phyloP scores from a whole-genome alignment of 2,888 invertebrate genomes.

The Vesta saturnalis region DNA sequence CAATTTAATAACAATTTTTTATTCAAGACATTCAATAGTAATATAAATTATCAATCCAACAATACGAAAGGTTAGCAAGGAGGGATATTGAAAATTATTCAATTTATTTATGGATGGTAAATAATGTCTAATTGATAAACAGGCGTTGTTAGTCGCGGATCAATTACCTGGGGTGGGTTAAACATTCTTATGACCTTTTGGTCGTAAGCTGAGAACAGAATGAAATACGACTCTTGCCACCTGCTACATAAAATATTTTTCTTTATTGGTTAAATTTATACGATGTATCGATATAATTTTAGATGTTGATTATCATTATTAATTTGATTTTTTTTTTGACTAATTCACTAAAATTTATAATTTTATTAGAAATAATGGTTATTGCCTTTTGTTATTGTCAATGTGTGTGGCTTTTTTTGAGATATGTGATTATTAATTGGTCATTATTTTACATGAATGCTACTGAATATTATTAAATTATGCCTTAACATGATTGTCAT shows the following conservation, averaged over 20 bases:
- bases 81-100: too few species aligned
- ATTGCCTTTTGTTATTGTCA: background rate
- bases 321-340: background rate
- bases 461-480: background rate
- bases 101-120: constrained; percentile 12
- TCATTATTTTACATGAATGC: background rate
- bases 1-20: too few species aligned
- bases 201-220: constrained; percentile 35
- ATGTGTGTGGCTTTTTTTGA: background rate
- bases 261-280: constrained; percentile 41
- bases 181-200: constrained; percentile 25
- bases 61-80: too few species aligned
- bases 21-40: too few species aligned
- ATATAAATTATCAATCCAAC: too few species aligned
- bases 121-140: constrained; percentile 24
- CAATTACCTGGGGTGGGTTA: constrained; percentile 31
- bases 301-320: constrained; percentile 22
- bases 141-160: constrained; percentile 17
- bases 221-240: constrained; percentile 44
- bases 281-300: constrained; percentile 33
- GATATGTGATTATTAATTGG: too few species aligned
- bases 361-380: background rate
- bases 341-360: background rate
- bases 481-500: background rate
- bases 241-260: constrained; percentile 42